These are phyloP conservation scores for Tyto alba DNA, from an alignment of 2,113 vertebrate species.

Conservation along the genomic window DNA sequence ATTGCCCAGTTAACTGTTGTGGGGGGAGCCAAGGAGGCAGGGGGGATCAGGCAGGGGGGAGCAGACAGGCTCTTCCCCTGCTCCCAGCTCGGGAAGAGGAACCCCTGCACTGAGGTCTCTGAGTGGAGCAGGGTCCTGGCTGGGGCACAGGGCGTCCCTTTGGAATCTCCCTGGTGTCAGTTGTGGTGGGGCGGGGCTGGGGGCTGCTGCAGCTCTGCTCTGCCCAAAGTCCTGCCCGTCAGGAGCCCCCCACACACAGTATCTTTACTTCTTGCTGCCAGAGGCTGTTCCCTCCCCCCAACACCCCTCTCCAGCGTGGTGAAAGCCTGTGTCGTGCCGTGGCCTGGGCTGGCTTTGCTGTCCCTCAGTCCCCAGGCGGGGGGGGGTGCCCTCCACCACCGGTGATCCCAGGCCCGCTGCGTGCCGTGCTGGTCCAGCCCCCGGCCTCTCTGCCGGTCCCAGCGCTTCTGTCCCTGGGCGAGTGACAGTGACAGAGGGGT, in stretches of 20 bases:
- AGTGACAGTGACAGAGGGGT: background rate
- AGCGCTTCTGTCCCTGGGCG: background rate
- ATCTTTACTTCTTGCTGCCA: background rate
- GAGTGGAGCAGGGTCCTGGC: background rate
- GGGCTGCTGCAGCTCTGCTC: background rate
- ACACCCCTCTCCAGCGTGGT: background rate
- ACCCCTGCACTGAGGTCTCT: no score
- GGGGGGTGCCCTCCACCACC: background rate
- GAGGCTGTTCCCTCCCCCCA: background rate
- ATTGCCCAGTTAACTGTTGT: background rate
- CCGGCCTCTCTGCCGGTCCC: background rate
- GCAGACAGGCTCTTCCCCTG: background rate
- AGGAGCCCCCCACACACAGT: background rate
- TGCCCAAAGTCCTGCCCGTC: background rate
- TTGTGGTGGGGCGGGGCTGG: no score
- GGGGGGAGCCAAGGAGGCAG: background rate
- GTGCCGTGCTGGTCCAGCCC: rapidly evolving
- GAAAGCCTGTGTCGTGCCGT: no score
- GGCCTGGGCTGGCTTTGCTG: no score
- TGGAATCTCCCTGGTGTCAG: no score
- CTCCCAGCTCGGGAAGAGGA: no score
- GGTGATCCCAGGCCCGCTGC: no score
- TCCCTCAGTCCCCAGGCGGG: no score
- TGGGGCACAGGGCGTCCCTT: background rate
- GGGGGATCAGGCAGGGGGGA: background rate